Conservation (phyloP, 2,797 vertebrate genomes). For the Premnoplex brunnescens region DNA sequence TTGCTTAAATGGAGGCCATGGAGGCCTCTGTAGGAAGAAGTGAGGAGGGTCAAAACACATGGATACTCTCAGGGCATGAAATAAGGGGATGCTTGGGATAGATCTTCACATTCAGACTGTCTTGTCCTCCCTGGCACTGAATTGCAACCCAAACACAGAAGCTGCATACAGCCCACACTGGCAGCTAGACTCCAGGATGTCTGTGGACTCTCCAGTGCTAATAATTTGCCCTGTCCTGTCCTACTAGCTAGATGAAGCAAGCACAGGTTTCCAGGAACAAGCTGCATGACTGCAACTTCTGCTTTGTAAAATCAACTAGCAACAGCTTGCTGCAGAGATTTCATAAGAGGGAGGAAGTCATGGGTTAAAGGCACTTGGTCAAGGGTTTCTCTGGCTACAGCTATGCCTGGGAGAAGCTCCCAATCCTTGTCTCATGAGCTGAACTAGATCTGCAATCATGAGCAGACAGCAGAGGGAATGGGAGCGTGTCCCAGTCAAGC, state of each 20-base stretch:
- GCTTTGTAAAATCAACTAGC: neutral
- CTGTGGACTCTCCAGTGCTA: neutral
- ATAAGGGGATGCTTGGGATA: neutral
- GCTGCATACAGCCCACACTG: neutral
- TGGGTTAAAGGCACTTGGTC: neutral
- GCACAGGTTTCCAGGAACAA: neutral
- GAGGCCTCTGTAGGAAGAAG: neutral
- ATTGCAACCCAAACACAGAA: neutral
- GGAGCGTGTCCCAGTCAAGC: neutral
- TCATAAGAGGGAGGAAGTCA: constrained; percentile 5
- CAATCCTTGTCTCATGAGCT: neutral
- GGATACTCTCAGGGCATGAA: neutral
- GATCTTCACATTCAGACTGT: neutral
- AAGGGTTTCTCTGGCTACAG: neutral
- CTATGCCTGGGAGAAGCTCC: neutral
- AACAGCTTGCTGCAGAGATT: neutral
- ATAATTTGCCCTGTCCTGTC: neutral
- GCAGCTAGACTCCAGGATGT: neutral
- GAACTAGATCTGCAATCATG: neutral
- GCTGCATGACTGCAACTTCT: neutral
- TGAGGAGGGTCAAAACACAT: neutral
- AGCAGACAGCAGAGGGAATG: neutral
- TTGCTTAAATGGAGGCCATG: neutral
- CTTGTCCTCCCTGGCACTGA: neutral
- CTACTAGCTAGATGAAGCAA: neutral